phyloP scores from a whole-genome alignment of 92 coral and sea anemone species.

The Porites rus region DNA sequence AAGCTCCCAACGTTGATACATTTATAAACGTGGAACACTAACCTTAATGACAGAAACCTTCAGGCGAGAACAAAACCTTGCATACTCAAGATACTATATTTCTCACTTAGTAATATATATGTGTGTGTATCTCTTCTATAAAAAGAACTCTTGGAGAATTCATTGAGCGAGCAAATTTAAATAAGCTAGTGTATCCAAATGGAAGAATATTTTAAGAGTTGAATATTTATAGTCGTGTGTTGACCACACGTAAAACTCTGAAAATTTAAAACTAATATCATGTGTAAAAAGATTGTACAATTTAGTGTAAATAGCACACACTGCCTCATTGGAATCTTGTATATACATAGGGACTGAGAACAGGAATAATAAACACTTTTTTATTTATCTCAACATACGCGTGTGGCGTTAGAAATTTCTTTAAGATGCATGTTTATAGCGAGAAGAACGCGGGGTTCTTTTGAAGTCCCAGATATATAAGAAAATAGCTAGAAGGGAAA shows the following conservation, averaged over 20 bases:
- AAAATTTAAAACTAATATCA: conserved; percentile 17
- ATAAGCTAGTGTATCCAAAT: conserved; percentile 39
- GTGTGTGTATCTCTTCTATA: not conserved
- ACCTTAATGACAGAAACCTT: conserved; percentile 15
- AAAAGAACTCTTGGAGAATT: conserved; percentile 26
- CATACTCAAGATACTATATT: conserved; percentile 26
- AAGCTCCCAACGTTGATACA: conserved; percentile 60
- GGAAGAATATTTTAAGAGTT: conserved; percentile 53
- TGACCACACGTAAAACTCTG: conserved; percentile 51
- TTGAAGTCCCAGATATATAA: conserved; percentile 42
- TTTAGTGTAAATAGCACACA: conserved; percentile 56
- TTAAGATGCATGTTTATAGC: conserved; percentile 38
- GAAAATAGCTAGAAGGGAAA: conserved; percentile 48
- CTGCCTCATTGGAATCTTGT: conserved; percentile 48
- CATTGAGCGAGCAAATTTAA: conserved; percentile 29
- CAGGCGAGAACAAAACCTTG: conserved; percentile 6
- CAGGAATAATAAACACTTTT: conserved; percentile 61
- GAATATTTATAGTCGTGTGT: conserved; percentile 61
- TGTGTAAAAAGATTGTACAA: conserved; percentile 38
- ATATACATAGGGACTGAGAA: conserved; percentile 53
- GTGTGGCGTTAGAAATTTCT: conserved; percentile 37
- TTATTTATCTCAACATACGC: conserved; percentile 31
- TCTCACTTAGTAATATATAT: conserved; percentile 23
- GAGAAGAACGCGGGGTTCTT: conserved; percentile 34
- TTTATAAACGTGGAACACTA: conserved; percentile 90